Evolutionary conservation across 2,888 invertebrate species (phyloP), one percentile per base, ranked within the genome.

Genomic region (Drosophila mimetica): DNA sequence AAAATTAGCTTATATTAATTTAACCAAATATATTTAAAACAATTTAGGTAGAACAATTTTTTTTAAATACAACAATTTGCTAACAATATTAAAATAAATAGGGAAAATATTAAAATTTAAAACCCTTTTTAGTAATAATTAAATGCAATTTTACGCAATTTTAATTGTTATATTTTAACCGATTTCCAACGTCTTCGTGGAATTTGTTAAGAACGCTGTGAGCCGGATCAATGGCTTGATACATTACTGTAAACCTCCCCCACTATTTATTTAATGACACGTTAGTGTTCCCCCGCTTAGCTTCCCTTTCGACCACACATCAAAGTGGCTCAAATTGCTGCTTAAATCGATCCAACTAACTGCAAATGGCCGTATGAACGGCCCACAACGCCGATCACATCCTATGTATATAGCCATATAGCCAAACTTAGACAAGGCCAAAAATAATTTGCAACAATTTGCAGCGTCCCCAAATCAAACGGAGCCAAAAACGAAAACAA

Each of bases 391-490:
- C 67, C 48, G 57, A 53, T 30, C 60, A 71, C 65, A 51, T 51
- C 46, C 55, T 30, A 71, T 57, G 52, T 64, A 73, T 57, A 66
- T 64, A 73, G 54, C 71, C 34, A 47, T 47, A 59, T 57, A 72
- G 53, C 74, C 79, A 84, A 88, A 88, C 76, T 72, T 78, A 87
- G 87, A 88, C 84, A 84, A 84, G 88, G 84, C 88, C 84, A 84
- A 86, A 88, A 88, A 84, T 84, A 84, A 84, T 84, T 88, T 86
- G 85, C 73, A 46, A 79, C 89, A 85, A 82, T 87, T 88, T 85
- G 82, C 84, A 67, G 58, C 57, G 80, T 70, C 85, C 70, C 70
- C 61, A 67, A 64, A 64, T 64, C 64, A 64, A 63, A 64, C 16
- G 20, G 41, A 42, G 54, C 53, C 39, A 61, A 63, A 65, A 67